Conservation (phyloP, 2,113 vertebrate genomes). For the Heterotis niloticus region DNA sequence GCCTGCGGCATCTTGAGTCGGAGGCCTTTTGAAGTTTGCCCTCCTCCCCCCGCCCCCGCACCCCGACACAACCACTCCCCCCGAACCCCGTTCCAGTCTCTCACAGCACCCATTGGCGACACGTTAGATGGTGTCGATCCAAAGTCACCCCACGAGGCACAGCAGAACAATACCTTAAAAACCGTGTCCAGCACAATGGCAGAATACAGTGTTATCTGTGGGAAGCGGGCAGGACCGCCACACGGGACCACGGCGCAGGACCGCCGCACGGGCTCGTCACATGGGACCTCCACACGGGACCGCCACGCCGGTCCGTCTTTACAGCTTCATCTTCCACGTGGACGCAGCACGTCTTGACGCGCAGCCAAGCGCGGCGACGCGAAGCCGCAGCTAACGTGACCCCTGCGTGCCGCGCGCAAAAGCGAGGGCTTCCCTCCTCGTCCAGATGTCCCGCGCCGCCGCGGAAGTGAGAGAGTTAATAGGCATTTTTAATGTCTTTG, state of each 20-base stretch:
- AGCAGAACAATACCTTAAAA: constrained; percentile 7
- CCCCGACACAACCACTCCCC: background rate
- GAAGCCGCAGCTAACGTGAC: background rate
- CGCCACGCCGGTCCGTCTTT: background rate
- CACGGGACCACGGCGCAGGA: too few species aligned
- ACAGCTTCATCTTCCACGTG: background rate
- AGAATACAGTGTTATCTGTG: background rate
- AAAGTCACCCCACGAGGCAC: constrained; percentile 28
- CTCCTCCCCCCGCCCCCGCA: constrained; percentile 36
- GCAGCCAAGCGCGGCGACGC: background rate
- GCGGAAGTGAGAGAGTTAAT: constrained; percentile 67
- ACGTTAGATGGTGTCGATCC: constrained; percentile 36
- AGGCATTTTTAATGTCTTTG: constrained; percentile 83
- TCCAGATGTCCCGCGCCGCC: constrained; percentile 59
- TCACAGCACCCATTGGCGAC: constrained; percentile 42
- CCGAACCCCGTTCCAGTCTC: constrained; percentile 36
- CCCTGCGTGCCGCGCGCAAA: too few species aligned
- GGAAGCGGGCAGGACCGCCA: too few species aligned
- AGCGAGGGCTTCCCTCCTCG: constrained; percentile 11
- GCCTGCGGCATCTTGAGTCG: constrained; percentile 59
- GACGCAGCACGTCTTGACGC: background rate
- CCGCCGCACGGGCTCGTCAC: background rate
- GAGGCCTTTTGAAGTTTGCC: constrained; percentile 65
- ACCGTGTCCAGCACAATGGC: background rate
- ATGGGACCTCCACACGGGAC: background rate